Evolutionary conservation across 1,140 invertebrate species (phyloP).

Genomic region (Tachypleus tridentatus): DNA sequence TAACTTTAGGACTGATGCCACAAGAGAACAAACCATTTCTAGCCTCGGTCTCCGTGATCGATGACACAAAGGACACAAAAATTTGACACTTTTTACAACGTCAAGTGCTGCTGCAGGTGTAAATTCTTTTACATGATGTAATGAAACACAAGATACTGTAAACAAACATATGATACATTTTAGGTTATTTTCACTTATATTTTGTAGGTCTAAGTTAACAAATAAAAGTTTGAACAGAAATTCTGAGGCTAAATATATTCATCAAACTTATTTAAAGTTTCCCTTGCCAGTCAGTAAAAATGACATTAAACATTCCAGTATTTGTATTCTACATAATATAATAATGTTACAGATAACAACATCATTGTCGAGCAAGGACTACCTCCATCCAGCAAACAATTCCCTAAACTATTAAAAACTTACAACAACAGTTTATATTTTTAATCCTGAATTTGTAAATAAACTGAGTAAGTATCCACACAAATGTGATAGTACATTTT

Average conservation of each 20-base stretch:
- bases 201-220: conserved; percentile 41
- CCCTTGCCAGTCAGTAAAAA: too few relatives aligned
- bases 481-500: too few relatives aligned
- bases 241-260: neutral
- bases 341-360: too few relatives aligned
- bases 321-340: too few relatives aligned
- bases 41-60: conserved; percentile 69
- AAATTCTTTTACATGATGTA: neutral
- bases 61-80: conserved; percentile 73
- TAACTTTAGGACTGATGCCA: conserved; percentile 69
- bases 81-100: conserved; percentile 39
- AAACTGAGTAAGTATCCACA: too few relatives aligned
- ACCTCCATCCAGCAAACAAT: too few relatives aligned
- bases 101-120: neutral
- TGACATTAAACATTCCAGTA: too few relatives aligned
- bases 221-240: conserved; percentile 46
- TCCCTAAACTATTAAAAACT: too few relatives aligned
- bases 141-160: neutral
- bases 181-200: conserved; percentile 27
- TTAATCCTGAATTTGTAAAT: too few relatives aligned
- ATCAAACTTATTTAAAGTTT: neutral
- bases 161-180: neutral
- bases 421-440: too few relatives aligned
- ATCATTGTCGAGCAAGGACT: too few relatives aligned
- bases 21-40: conserved; percentile 66